Evolutionary conservation across 2,113 vertebrate genomes (phyloP).

Genomic region (Oplegnathus fasciatus): DNA sequence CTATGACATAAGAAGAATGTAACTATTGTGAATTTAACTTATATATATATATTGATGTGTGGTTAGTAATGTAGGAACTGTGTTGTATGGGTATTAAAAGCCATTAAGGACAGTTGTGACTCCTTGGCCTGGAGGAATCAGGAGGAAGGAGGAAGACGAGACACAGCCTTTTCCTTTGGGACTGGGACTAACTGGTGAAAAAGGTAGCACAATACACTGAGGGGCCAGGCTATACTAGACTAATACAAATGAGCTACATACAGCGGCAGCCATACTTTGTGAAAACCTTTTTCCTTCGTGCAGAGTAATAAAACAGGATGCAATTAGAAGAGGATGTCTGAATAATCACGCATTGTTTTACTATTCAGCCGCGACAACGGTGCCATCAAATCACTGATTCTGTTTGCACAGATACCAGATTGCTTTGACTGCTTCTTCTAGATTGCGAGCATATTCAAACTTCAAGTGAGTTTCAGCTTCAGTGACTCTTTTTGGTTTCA

Average conservation of each 20-base stretch:
- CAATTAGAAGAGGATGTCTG: slow-evolving; percentile 23
- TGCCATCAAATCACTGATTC: slow-evolving; percentile 11
- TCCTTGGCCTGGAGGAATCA: slow-evolving; percentile 30
- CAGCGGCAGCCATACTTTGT: slow-evolving; percentile 26
- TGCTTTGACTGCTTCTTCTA: slow-evolving; percentile 13
- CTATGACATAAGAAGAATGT: neutral
- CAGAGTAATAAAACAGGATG: slow-evolving; percentile 34
- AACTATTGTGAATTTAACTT: neutral
- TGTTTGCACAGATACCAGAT: neutral
- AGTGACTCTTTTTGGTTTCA: neutral
- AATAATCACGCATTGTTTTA: slow-evolving; percentile 23
- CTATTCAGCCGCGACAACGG: neutral
- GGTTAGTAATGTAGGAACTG: neutral
- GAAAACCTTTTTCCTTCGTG: slow-evolving; percentile 36
- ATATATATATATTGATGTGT: neutral
- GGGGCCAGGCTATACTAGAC: slow-evolving; percentile 39
- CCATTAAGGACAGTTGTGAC: slow-evolving; percentile 36
- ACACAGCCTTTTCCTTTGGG: slow-evolving; percentile 30
- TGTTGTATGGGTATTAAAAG: slow-evolving; percentile 26
- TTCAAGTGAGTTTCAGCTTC: neutral
- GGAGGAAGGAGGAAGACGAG: slow-evolving; percentile 37
- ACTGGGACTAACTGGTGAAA: slow-evolving; percentile 45
- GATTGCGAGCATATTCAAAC: neutral
- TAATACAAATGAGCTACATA: slow-evolving; percentile 56
- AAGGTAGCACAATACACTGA: slow-evolving; percentile 43